Conservation (phyloP, 2,888 invertebrate genomes). For the Eurytoma californica region DNA sequence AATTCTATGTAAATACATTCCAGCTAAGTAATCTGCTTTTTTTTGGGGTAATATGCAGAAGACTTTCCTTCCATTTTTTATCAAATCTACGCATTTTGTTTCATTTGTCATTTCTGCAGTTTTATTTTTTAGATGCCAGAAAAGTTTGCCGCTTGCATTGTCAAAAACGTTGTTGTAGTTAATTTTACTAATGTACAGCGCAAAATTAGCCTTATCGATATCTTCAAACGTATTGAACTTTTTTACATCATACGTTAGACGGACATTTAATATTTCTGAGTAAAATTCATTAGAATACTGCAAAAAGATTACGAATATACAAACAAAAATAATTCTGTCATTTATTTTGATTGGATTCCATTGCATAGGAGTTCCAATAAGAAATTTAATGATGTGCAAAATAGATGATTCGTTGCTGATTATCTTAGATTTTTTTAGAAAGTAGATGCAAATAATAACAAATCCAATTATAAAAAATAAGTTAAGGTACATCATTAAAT, state of each 20-base stretch:
- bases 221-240: constrained; percentile 10
- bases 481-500: no score
- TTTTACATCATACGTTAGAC: neutral
- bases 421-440: neutral
- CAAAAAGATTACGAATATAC: constrained; percentile 3
- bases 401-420: neutral
- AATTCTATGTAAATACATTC: neutral
- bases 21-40: neutral
- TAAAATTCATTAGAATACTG: constrained; percentile 13
- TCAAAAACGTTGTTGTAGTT: neutral
- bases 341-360: neutral
- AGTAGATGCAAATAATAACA: no score
- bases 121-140: neutral
- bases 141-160: neutral
- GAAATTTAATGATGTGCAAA: constrained; percentile 1
- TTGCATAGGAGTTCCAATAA: neutral
- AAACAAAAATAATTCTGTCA: constrained; percentile 15
- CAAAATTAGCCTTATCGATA: constrained; percentile 5
- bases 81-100: neutral
- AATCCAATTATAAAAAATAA: no score
- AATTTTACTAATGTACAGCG: neutral
- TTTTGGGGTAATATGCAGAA: constrained; percentile 9
- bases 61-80: neutral
- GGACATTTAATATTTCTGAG: constrained; percentile 9
- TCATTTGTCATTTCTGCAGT: neutral